Percentiles rank a stretch among this genome's conserved stretches.
These are phyloP conservation scores for Myotis vivesi DNA, from an alignment of 2,797 vertebrate genomes.

Conservation along the genomic window DNA sequence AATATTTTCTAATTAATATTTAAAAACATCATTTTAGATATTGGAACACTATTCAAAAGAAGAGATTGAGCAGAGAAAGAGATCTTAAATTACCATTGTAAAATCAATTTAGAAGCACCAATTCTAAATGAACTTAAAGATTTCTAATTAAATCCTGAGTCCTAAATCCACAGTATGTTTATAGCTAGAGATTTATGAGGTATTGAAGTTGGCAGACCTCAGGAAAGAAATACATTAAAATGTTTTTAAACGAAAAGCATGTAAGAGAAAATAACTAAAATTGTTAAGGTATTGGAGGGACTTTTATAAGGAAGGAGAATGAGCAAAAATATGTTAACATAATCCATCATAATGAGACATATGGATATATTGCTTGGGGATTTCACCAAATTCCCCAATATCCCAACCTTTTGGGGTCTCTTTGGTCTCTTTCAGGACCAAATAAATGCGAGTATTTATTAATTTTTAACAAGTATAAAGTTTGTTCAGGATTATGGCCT, in stretches of 20 bases:
- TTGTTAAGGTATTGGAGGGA: not conserved
- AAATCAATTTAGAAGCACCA: not conserved
- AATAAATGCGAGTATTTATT: not conserved
- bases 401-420: fast-evolving
- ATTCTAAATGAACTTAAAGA: not conserved
- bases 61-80: not conserved
- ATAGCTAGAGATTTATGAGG: not conserved
- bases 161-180: not conserved
- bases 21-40: not conserved
- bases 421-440: not conserved
- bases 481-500: not conserved
- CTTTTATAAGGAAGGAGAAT: not conserved
- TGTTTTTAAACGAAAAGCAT: not conserved
- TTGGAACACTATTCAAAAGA: not conserved
- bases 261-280: not conserved
- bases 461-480: not conserved
- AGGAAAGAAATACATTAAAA: conserved; percentile 2
- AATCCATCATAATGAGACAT: not conserved
- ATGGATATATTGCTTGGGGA: not conserved
- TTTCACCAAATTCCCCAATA: not conserved
- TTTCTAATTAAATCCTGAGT: not conserved
- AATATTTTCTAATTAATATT: not conserved
- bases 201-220: not conserved
- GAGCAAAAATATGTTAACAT: not conserved
- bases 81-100: not conserved